These are phyloP conservation scores for Euphydryas editha DNA, from an alignment of 2,888 invertebrate genomes.

Conservation along the genomic window DNA sequence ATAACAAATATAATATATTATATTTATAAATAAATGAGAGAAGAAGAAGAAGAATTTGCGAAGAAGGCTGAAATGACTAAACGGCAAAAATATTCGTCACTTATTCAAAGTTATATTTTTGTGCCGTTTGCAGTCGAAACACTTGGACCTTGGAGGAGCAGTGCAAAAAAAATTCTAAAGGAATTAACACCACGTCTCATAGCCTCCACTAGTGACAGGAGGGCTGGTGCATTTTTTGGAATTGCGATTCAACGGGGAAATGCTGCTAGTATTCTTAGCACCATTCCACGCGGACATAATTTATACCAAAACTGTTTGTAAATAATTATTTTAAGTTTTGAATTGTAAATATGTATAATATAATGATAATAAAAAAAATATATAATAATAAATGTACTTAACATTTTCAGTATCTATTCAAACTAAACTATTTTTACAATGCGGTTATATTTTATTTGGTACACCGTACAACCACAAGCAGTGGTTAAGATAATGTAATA, in stretches of 20 bases:
- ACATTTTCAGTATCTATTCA: neutral
- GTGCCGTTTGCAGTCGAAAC: no score
- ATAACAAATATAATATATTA: no score
- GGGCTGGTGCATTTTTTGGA: slow-evolving; percentile 5
- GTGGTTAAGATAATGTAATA: neutral
- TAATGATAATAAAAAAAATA: no score
- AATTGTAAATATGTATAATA: no score
- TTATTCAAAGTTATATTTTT: no score
- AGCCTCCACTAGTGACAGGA: neutral
- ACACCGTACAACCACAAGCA: neutral
- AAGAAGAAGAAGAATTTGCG: no score
- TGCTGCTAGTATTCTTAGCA: slow-evolving; percentile 2
- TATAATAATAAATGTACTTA: neutral
- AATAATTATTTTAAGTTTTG: neutral
- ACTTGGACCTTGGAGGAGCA: no score
- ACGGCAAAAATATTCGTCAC: no score
- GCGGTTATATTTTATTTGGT: neutral
- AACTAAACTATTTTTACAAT: neutral
- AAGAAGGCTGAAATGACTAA: no score
- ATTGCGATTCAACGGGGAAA: slow-evolving; percentile 2
- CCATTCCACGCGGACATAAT: neutral
- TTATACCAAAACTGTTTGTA: neutral
- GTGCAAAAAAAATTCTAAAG: no score
- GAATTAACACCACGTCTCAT: no score
- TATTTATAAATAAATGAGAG: no score